Evolutionary conservation across 2,113 vertebrate species (phyloP).

Genomic region (Scytalopus superciliaris): DNA sequence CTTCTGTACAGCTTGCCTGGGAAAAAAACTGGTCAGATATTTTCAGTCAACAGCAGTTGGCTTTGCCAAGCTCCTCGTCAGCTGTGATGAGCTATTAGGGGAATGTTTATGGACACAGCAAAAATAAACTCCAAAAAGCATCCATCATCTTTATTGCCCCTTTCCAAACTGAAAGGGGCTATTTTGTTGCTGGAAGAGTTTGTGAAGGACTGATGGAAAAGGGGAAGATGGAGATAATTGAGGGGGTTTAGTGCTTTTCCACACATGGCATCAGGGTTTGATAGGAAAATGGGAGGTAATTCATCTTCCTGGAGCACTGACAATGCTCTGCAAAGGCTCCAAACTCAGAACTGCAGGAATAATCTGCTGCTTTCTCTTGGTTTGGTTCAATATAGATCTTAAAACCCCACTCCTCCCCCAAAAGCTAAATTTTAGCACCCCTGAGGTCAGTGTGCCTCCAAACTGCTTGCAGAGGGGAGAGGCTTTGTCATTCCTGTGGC

Average conservation of each 20-base stretch:
- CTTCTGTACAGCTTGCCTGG: background rate
- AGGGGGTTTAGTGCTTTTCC: background rate
- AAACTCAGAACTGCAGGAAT: background rate
- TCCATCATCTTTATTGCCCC: slow-evolving; percentile 31
- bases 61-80: slow-evolving; percentile 18
- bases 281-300: background rate
- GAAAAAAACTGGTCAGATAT: background rate
- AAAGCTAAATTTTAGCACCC: background rate
- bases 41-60: slow-evolving; percentile 47
- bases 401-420: rapidly evolving
- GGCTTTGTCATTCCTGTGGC: background rate
- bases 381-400: background rate
- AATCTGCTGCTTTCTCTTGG: background rate
- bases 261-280: background rate
- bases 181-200: background rate
- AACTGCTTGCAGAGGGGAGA: background rate
- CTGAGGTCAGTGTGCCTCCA: background rate
- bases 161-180: background rate
- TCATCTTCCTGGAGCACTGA: background rate
- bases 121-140: slow-evolving; percentile 30
- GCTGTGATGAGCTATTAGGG: slow-evolving; percentile 39
- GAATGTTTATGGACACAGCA: slow-evolving; percentile 1
- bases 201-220: background rate
- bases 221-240: background rate
- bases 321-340: background rate